phyloP scores from a whole-genome alignment of 2,797 vertebrate genomes.

The Alfaro cultratus region DNA sequence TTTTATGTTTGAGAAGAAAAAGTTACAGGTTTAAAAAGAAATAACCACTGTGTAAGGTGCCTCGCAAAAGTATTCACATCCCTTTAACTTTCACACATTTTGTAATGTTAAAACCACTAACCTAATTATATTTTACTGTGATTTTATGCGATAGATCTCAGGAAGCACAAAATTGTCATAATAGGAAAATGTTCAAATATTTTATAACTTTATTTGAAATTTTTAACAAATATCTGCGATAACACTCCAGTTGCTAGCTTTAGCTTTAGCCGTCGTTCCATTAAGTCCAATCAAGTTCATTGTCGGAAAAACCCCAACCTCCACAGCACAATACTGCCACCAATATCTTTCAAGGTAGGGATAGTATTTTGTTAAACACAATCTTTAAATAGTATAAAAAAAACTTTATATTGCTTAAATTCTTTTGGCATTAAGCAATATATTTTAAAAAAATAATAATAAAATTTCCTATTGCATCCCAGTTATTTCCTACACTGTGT shows the following conservation, averaged over 20 bases:
- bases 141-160: not conserved
- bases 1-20: not conserved
- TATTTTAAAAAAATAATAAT: not conserved
- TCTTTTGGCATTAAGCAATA: no score
- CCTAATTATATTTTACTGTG: not conserved
- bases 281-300: not conserved
- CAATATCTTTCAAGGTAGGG: not conserved
- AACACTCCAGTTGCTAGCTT: not conserved
- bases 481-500: not conserved
- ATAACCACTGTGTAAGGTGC: not conserved
- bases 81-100: not conserved
- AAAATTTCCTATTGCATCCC: not conserved
- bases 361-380: not conserved
- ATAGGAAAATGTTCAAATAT: not conserved
- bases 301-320: not conserved
- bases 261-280: not conserved
- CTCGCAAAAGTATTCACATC: not conserved
- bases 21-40: conserved; percentile 16
- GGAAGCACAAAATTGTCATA: not conserved
- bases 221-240: not conserved
- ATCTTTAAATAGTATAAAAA: no score
- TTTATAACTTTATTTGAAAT: not conserved
- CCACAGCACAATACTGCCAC: not conserved
- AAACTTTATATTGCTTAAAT: no score
- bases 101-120: not conserved